Percentiles rank a stretch among this genome's conserved stretches.
These are phyloP conservation scores for Hypselothyrea guttata DNA, from an alignment of 2,888 invertebrate species.

Conservation along the genomic window DNA sequence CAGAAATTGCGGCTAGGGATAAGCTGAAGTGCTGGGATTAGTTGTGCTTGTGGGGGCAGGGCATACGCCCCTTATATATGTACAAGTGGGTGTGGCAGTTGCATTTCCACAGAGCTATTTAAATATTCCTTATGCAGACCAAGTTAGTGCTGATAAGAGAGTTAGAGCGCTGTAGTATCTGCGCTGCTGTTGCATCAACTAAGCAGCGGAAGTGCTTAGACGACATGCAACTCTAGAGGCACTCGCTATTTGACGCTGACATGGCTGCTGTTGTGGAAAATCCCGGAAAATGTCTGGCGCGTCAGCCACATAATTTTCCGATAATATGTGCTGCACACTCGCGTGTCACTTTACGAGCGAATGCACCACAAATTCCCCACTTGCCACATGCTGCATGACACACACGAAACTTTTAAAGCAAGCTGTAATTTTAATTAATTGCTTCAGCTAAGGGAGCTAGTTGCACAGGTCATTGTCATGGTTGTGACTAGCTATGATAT, in stretches of 20 bases:
- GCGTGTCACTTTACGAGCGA: slow-evolving; percentile 9
- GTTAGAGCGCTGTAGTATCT: slow-evolving; percentile 1
- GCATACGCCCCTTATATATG: no score
- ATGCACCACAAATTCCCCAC: slow-evolving; percentile 11
- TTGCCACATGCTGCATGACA: slow-evolving; percentile 14
- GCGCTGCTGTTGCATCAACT: slow-evolving; percentile 36
- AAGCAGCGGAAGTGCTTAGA: slow-evolving; percentile 53
- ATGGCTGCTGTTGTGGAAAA: slow-evolving; percentile 69
- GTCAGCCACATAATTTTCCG: slow-evolving; percentile 47
- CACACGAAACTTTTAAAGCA: slow-evolving; percentile 26
- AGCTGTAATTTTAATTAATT: slow-evolving; percentile 46
- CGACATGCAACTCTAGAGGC: slow-evolving; percentile 6
- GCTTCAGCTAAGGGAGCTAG: slow-evolving; percentile 9
- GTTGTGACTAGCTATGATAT: slow-evolving; percentile 13
- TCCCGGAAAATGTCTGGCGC: slow-evolving; percentile 27
- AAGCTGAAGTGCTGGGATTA: slow-evolving; percentile 21
- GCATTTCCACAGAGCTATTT: slow-evolving; percentile 37
- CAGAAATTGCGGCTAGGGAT: slow-evolving; percentile 19
- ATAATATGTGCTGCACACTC: slow-evolving; percentile 5
- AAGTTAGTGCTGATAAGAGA: slow-evolving; percentile 43
- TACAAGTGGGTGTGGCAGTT: slow-evolving; percentile 31
- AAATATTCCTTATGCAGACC: slow-evolving; percentile 36
- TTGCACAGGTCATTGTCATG: slow-evolving; percentile 42
- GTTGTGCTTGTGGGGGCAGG: slow-evolving; percentile 10
- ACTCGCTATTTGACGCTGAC: slow-evolving; percentile 20